Evolutionary conservation across 2,888 invertebrate species (phyloP), one percentile per base, ranked within the genome.

Genomic region (Alentia gelatinosa): DNA sequence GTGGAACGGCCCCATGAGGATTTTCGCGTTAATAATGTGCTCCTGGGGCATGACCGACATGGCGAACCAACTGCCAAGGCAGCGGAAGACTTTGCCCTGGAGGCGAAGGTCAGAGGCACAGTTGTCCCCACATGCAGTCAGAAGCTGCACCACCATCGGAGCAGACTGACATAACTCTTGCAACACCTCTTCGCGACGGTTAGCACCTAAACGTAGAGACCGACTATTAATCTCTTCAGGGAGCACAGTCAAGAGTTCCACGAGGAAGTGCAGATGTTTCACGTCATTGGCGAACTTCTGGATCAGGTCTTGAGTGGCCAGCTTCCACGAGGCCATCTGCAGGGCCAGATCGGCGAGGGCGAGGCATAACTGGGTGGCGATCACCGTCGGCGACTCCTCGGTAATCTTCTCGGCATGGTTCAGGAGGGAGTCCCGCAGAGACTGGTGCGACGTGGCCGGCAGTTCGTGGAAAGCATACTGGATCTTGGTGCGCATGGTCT

Each of bases 301-400:
- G 56, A 99, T 97, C 92, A 99, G 96, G 96, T 98, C 98, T 94
- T 97, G 96, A 88, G 98, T 97, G 79, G 99, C 98, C 95, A 98
- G 97, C 94, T 98, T 97, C 99, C 99, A 99, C 0, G 98, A 96
- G 26, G 98, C 97, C 98, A 99, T 99, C 96, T 99, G 98, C 89
- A 99, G 97, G 4, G 98, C 98, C 93, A 99, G 96, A 96, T 99
- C 99, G 30, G 99, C 98, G 84, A 99, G 96, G 0, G 99, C 99
- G 91, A 99, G 96, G 94, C 98, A 98, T 89, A 99, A 92, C 91
- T 93, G 93, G 33, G 92, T 92, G 26, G 89, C 91, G 30, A 93
- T 92, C 15, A 74, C 91, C 50, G 90, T 89, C 26, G 92, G 92
- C 12, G 93, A 91, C 23, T 92, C 92, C 37, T 91, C 79, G n/a